phyloP scores from a whole-genome alignment of 2,888 invertebrate genomes.

The Dolichomitus sp. region DNA sequence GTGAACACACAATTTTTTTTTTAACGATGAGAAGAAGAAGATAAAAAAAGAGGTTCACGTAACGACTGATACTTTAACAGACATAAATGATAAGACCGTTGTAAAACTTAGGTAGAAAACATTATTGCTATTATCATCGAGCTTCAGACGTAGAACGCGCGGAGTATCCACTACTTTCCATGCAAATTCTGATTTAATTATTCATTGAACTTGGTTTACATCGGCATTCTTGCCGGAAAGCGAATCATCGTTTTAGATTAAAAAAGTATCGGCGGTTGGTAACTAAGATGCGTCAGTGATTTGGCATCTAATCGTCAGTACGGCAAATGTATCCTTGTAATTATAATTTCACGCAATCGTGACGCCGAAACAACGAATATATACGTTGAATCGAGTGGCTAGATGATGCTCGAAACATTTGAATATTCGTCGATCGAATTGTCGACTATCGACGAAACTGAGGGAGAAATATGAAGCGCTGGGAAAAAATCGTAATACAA shows the following conservation, averaged over 20 bases:
- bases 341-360: conserved; percentile 34
- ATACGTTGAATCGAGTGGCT: neutral
- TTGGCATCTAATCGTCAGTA: conserved; percentile 11
- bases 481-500: conserved; percentile 25
- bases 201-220: conserved; percentile 9
- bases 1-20: too few species aligned
- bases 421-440: conserved; percentile 20
- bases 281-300: conserved; percentile 10
- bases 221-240: neutral
- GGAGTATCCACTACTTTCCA: conserved; percentile 31
- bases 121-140: conserved; percentile 27
- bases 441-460: conserved; percentile 9
- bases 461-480: neutral
- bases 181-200: conserved; percentile 39
- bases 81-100: conserved; percentile 41
- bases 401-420: neutral
- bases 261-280: neutral
- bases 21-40: neutral
- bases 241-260: conserved; percentile 18
- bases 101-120: conserved; percentile 23
- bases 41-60: conserved; percentile 1
- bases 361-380: neutral
- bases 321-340: conserved; percentile 28
- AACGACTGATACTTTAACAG: conserved; percentile 30
- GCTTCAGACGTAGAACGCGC: conserved; percentile 20